phyloP scores from a whole-genome alignment of 2,888 invertebrate species.

The Harpalus rufipes region DNA sequence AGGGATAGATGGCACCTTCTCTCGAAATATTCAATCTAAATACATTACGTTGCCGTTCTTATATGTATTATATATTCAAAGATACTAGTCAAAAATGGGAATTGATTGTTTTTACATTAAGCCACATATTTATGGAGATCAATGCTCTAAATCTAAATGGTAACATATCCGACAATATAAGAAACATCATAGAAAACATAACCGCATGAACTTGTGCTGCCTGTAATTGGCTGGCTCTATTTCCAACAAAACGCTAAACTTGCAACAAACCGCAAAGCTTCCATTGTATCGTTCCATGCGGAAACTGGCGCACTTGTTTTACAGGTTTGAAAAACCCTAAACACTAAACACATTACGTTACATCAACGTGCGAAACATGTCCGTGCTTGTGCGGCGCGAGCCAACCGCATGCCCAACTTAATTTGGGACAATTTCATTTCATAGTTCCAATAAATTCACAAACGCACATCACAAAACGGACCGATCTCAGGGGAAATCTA shows the following conservation, averaged over 20 bases:
- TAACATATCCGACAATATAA: too few relatives aligned
- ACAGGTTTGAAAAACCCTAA: conserved; percentile 36
- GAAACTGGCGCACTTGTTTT: conserved; percentile 25
- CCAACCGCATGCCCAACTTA: conserved; percentile 54
- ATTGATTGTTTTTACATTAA: too few relatives aligned
- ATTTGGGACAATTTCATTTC: conserved; percentile 63
- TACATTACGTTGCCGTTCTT: too few relatives aligned
- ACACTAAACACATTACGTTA: conserved; percentile 42
- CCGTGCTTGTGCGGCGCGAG: conserved; percentile 24
- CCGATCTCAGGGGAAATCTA: conserved; percentile 45
- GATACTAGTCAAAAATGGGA: too few relatives aligned
- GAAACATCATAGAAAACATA: background rate
- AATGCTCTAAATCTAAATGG: background rate
- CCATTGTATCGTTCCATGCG: conserved; percentile 23
- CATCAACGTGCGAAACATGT: conserved; percentile 50
- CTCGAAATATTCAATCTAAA: too few relatives aligned
- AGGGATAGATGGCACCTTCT: too few relatives aligned
- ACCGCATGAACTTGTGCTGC: background rate
- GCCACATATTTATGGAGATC: too few relatives aligned
- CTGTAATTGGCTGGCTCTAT: background rate
- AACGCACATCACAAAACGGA: conserved; percentile 46
- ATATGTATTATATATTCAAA: too few relatives aligned
- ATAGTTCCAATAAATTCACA: conserved; percentile 59
- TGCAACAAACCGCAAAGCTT: conserved; percentile 19
- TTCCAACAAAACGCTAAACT: background rate